phyloP scores from a whole-genome alignment of 2,113 vertebrate species.

The human region DNA sequence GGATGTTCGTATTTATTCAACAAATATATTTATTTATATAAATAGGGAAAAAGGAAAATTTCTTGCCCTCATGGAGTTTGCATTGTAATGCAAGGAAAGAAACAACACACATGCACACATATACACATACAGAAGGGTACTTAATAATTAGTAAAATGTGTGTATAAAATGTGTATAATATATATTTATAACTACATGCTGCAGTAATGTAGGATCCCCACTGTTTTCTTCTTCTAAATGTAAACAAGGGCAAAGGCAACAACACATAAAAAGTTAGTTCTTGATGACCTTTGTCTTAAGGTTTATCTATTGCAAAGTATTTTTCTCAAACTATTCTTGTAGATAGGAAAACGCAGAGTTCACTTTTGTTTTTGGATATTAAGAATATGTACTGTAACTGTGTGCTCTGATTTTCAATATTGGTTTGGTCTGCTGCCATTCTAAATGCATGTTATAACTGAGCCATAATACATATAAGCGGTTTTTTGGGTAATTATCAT shows the following conservation, averaged over 20 bases:
- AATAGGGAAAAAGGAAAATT: background rate
- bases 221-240: background rate
- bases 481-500: constrained; percentile 64
- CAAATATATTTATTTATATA: constrained; percentile 15
- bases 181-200: background rate
- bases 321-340: constrained; percentile 11
- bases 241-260: background rate
- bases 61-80: background rate
- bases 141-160: background rate
- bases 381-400: background rate
- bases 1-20: background rate
- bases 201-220: background rate
- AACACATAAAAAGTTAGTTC: constrained; percentile 10
- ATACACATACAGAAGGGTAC: background rate
- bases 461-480: constrained; percentile 55
- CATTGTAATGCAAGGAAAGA: background rate
- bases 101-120: background rate
- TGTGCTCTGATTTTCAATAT: constrained; percentile 29
- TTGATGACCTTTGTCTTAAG: background rate
- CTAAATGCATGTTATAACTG: constrained; percentile 58
- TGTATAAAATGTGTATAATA: background rate
- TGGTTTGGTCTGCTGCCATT: background rate
- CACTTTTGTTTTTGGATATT: constrained; percentile 8
- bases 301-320: background rate
- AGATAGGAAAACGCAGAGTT: background rate